Evolutionary conservation across 2,797 vertebrate species (phyloP).

Genomic region (Tolypeutes matacus): DNA sequence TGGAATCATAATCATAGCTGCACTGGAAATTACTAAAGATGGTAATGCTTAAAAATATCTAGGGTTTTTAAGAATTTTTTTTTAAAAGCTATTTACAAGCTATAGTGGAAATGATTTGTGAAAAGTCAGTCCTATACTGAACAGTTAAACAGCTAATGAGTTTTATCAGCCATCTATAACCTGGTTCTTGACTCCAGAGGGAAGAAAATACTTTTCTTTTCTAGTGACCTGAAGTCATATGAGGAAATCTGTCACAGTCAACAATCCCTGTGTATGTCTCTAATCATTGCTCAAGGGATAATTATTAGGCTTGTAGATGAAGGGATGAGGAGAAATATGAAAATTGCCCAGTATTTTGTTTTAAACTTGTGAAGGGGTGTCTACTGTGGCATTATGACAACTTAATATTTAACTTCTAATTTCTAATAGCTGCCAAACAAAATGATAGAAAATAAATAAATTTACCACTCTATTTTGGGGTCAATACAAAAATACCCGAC

Average conservation of each 20-base stretch:
- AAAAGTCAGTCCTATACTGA: background rate
- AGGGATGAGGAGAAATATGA: background rate
- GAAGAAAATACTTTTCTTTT: conserved; percentile 45
- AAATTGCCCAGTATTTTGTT: background rate
- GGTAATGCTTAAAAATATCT: conserved; percentile 46
- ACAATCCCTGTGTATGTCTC: background rate
- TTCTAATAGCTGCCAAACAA: conserved; percentile 9
- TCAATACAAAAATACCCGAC: conserved; percentile 23
- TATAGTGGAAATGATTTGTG: background rate
- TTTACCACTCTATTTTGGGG: background rate
- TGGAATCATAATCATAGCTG: background rate
- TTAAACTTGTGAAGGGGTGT: background rate
- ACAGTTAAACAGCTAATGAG: background rate
- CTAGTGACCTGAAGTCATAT: background rate
- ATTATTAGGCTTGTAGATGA: background rate
- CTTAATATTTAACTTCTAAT: background rate
- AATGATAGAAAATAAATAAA: background rate
- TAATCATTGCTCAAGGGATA: background rate
- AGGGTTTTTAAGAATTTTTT: background rate
- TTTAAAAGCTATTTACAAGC: background rate
- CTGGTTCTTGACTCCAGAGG: background rate
- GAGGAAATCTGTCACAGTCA: background rate
- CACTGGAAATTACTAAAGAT: conserved; percentile 62
- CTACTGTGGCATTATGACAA: background rate
- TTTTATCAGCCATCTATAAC: conserved; percentile 8